Percentiles rank a stretch among this genome's conserved stretches.
Conservation (phyloP, 2,888 invertebrate species). For the Stenodema calcarata region DNA sequence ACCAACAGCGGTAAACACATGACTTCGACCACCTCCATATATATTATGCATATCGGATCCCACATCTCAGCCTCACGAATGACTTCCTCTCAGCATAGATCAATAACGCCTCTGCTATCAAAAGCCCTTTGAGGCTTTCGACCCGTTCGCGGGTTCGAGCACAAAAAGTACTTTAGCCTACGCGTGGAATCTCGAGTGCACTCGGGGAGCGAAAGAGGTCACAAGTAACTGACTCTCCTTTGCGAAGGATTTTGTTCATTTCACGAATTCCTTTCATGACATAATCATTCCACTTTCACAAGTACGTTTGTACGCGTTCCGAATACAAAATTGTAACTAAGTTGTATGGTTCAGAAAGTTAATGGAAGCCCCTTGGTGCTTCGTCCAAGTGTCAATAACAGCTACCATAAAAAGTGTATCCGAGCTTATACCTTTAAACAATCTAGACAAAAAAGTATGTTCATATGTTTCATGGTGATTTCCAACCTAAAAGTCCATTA, state of each 20-base stretch:
- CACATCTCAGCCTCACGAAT: not conserved
- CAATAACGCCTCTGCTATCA: not conserved
- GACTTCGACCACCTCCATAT: not conserved
- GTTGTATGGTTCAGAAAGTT: no score
- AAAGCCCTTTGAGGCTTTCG: not conserved
- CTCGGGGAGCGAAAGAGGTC: not conserved
- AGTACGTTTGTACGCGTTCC: no score
- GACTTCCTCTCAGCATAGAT: slow-evolving; percentile 3
- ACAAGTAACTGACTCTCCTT: not conserved
- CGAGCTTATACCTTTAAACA: no score
- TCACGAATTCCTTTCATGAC: no score
- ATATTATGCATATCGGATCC: not conserved
- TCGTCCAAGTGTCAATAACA: no score
- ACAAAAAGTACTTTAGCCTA: not conserved
- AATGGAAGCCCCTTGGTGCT: no score
- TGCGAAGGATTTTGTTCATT: not conserved
- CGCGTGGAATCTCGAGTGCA: not conserved
- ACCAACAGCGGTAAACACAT: not conserved
- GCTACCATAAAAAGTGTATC: no score
- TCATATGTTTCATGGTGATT: no score
- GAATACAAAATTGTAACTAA: no score
- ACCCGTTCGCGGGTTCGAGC: not conserved
- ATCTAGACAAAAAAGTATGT: no score
- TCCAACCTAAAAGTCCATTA: no score
- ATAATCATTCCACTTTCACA: no score